These are phyloP conservation scores for Uropetala carovei DNA, from an alignment of 2,888 invertebrate genomes.

Conservation along the genomic window DNA sequence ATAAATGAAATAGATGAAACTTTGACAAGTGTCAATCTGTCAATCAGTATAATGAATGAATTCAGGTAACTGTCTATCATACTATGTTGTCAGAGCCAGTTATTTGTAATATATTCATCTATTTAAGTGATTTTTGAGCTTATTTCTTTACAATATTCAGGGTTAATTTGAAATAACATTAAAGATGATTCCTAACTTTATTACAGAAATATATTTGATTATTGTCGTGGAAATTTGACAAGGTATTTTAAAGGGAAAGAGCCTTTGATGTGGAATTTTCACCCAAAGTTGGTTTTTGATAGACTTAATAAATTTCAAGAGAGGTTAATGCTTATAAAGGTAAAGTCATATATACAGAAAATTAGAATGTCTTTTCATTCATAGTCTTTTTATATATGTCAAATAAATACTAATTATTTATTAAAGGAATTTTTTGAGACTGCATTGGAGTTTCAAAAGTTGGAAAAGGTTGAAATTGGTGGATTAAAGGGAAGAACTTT, in stretches of 20 bases:
- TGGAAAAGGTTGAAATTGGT: constrained; percentile 90
- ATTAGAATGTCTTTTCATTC: background rate
- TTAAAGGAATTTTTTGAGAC: constrained; percentile 83
- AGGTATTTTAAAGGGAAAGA: constrained; percentile 78
- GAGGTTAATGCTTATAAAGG: constrained; percentile 80
- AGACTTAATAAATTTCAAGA: constrained; percentile 81
- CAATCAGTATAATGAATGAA: constrained; percentile 76
- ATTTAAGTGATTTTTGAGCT: background rate
- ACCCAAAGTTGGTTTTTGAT: constrained; percentile 83
- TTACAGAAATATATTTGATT: constrained; percentile 76
- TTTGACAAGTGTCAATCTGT: constrained; percentile 78
- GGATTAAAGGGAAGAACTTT: constrained; percentile 82
- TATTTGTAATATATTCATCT: background rate
- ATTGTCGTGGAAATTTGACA: constrained; percentile 78
- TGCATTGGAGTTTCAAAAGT: constrained; percentile 87
- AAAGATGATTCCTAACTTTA: constrained; percentile 42
- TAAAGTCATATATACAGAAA: constrained; percentile 67
- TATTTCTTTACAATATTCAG: no score
- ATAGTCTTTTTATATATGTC: no score
- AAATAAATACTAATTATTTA: background rate
- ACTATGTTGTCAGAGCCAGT: no score
- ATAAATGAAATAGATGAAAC: constrained; percentile 91
- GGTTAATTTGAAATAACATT: no score
- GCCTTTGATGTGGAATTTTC: constrained; percentile 86
- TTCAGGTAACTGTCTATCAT: constrained; percentile 76